phyloP scores from a whole-genome alignment of 2,797 vertebrate species.

The Lophotriccus pileatus region DNA sequence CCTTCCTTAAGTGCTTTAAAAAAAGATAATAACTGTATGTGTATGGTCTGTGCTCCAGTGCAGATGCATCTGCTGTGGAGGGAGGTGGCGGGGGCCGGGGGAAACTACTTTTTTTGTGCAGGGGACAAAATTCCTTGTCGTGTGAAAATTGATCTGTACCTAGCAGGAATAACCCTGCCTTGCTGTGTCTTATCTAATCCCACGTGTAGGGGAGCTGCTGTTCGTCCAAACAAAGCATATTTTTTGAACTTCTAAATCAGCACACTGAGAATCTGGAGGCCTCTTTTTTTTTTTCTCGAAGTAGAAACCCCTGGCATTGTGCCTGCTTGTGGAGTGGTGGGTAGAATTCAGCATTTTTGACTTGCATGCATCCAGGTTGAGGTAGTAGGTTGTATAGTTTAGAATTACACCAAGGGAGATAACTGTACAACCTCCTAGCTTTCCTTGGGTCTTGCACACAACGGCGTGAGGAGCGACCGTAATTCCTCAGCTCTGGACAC shows the following conservation, averaged over 20 bases:
- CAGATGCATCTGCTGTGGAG: not conserved
- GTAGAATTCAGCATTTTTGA: constrained; percentile 66
- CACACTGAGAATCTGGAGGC: not conserved
- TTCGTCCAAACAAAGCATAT: not conserved
- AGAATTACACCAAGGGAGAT: constrained; percentile 98
- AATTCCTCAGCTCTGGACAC: constrained; percentile 62
- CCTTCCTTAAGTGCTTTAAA: not conserved
- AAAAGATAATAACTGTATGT: not conserved
- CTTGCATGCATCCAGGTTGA: constrained; percentile 90
- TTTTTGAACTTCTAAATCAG: not conserved
- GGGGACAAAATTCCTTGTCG: not conserved
- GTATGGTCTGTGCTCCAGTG: not conserved
- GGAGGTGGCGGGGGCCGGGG: not conserved
- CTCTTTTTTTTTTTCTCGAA: not conserved
- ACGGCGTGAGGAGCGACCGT: constrained; percentile 61
- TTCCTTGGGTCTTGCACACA: constrained; percentile 92
- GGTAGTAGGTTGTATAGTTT: constrained; percentile 99
- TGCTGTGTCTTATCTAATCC: not conserved
- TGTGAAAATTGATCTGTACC: not conserved
- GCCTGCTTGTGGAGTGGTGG: constrained; percentile 49
- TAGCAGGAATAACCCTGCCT: not conserved
- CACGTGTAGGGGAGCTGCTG: not conserved
- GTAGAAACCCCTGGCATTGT: constrained; percentile 19
- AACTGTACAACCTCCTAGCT: constrained; percentile 99
- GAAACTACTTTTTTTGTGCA: not conserved